Evolutionary conservation across 2,888 invertebrate species (phyloP), one percentile per base, ranked within the genome.

Genomic region (Galeopsomyia nigrocyanea): DNA sequence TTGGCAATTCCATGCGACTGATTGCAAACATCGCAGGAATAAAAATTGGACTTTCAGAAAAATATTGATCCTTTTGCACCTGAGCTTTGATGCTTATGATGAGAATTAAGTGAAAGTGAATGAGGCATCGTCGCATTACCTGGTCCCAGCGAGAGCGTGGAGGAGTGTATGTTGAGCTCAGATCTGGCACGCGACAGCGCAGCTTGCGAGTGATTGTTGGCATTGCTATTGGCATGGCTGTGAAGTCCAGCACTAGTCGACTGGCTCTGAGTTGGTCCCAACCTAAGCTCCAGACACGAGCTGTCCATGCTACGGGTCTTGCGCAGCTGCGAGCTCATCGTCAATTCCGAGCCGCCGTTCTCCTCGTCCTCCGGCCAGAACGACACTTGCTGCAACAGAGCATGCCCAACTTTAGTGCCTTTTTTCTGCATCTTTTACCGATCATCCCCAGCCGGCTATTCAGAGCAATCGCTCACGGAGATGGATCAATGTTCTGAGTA

Each of bases 231-330:
- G 74, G n/a, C 76, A 71, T 58, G 55, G 74, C 39, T 39, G 72
- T 21, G 77, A 14, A 61, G 53, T 21, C 68, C 61, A 67, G 71
- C 79, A 76, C 92, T 92, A 22, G 75, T 80, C 14, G 78, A 76
- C 57, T 80, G 70, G 61, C 81, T 82, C 75, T 77, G 82, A 62
- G 81, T 77, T n/a, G 84, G 84, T 21, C 86, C 86, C 56, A 86
- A 80, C 76, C 95, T 90, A 80, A 95, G 92, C 81, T 95, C 95
- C 76, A 95, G 89, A 82, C 94, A 95, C 3, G 95, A 95, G 2
- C 95, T 95, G 83, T 96, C 96, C 87, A 96, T 94, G 76, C 95
- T 95, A 82, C 95, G 91, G 14, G 95, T 95, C 87, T 96, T 96
- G 80, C 96, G 89, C 79, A 95, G 86, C 79, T 94, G 94, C 3